Evolutionary conservation across 2,888 invertebrate species (phyloP).

Genomic region (Synergus gifuensis): DNA sequence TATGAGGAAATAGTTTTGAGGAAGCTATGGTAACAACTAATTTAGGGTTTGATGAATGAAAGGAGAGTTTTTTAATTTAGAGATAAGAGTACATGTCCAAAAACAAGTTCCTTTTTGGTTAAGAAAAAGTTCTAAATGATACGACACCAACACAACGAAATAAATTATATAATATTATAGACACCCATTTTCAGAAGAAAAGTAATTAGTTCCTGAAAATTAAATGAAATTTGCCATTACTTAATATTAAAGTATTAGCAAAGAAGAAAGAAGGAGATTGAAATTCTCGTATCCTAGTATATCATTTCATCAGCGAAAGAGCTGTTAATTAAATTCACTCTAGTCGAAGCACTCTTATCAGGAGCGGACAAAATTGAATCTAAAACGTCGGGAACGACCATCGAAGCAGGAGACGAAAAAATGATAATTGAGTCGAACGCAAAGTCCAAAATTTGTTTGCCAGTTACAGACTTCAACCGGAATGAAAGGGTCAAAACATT

Average conservation of each 20-base stretch:
- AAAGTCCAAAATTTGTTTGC: background rate
- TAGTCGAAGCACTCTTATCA: background rate
- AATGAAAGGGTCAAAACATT: too few species aligned
- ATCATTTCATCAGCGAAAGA: background rate
- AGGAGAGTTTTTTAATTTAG: too few species aligned
- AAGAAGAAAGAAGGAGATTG: background rate
- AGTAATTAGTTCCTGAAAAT: constrained; percentile 6
- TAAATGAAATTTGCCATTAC: background rate
- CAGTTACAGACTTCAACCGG: too few species aligned
- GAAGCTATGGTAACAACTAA: too few species aligned
- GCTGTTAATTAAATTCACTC: constrained; percentile 2
- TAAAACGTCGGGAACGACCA: background rate
- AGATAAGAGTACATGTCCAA: too few species aligned
- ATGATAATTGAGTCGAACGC: background rate
- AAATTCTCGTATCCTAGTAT: background rate
- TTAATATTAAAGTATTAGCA: background rate
- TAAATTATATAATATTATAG: too few species aligned
- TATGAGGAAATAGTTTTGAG: too few species aligned
- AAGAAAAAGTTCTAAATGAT: too few species aligned
- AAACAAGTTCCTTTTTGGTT: too few species aligned
- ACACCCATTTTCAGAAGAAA: background rate
- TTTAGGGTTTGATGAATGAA: too few species aligned
- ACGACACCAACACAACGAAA: too few species aligned
- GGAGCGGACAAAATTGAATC: background rate
- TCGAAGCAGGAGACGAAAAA: background rate